These are phyloP conservation scores for Drosophila siamana DNA, from an alignment of 2,888 invertebrate species.

Conservation along the genomic window DNA sequence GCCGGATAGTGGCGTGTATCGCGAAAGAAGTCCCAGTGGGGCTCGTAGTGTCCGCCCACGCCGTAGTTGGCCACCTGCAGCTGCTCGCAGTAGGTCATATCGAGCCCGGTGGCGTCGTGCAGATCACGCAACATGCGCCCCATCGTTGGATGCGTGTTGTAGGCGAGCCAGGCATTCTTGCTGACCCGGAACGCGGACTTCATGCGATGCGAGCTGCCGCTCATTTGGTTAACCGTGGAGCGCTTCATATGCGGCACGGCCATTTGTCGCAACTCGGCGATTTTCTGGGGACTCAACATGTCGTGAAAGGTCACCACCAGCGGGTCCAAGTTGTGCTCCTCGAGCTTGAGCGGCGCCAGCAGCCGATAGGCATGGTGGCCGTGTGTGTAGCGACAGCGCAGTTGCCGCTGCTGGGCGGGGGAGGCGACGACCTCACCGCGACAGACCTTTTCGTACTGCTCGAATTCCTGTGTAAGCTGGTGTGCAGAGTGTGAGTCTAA, in stretches of 20 bases:
- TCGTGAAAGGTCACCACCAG: conserved; percentile 87
- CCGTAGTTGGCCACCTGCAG: conserved; percentile 99
- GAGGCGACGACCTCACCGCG: conserved; percentile 73
- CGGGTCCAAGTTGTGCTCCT: conserved; percentile 86
- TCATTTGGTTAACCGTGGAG: conserved; percentile 88
- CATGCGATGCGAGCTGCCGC: conserved; percentile 92
- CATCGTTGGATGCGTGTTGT: conserved; percentile 70
- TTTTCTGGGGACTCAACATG: conserved; percentile 87
- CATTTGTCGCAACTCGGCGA: conserved; percentile 86
- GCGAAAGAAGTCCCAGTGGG: conserved; percentile 94
- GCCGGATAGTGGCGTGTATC: conserved; percentile 90
- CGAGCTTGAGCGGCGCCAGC: conserved; percentile 86
- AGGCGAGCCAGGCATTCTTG: conserved; percentile 87
- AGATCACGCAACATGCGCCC: conserved; percentile 89
- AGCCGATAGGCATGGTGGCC: conserved; percentile 59
- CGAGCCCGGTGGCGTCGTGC: conserved; percentile 87
- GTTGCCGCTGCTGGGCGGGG: conserved; percentile 62
- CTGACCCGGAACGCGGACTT: conserved; percentile 90
- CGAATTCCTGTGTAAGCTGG: conserved; percentile 75
- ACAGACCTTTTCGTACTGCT: conserved; percentile 85
- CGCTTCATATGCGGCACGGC: conserved; percentile 86
- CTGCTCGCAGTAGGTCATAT: conserved; percentile 91
- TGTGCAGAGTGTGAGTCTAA: conserved; percentile 19
- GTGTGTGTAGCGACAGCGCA: conserved; percentile 73
- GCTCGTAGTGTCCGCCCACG: conserved; percentile 99